Conservation (phyloP, 1,140 invertebrate species). For the Oncopodura yosiiana region DNA sequence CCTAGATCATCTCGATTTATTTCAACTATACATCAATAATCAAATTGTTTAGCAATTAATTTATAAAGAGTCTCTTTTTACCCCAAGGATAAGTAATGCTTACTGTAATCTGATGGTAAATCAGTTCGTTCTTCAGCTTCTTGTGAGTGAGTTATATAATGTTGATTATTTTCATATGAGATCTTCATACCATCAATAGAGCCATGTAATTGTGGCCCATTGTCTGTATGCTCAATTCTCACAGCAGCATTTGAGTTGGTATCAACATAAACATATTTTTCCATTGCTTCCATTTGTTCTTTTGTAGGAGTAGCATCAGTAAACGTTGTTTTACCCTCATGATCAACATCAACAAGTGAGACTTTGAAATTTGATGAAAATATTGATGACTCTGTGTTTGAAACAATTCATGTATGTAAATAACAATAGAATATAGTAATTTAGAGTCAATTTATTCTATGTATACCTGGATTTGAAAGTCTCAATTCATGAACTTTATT, state of each 20-base stretch:
- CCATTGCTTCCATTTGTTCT: background rate
- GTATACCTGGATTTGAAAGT: too few relatives aligned
- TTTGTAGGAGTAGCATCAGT: background rate
- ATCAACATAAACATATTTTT: conserved; percentile 5
- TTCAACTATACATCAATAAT: background rate
- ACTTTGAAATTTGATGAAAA: background rate
- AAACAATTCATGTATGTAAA: too few relatives aligned
- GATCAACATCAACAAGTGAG: background rate
- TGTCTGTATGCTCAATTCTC: background rate
- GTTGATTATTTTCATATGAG: background rate
- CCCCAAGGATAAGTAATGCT: background rate
- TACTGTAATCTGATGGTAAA: background rate
- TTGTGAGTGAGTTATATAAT: background rate
- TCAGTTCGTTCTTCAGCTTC: background rate
- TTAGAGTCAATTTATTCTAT: too few relatives aligned
- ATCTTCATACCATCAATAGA: background rate
- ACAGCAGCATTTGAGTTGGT: background rate
- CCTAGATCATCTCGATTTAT: too few relatives aligned
- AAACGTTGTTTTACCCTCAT: background rate
- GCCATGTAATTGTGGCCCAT: background rate
- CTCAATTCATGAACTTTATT: too few relatives aligned
- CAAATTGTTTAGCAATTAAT: background rate
- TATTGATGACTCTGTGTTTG: background rate
- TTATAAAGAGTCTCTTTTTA: background rate
- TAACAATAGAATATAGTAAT: too few relatives aligned